Conservation (phyloP, 2,888 invertebrate genomes). For the Corbicula japonica region DNA sequence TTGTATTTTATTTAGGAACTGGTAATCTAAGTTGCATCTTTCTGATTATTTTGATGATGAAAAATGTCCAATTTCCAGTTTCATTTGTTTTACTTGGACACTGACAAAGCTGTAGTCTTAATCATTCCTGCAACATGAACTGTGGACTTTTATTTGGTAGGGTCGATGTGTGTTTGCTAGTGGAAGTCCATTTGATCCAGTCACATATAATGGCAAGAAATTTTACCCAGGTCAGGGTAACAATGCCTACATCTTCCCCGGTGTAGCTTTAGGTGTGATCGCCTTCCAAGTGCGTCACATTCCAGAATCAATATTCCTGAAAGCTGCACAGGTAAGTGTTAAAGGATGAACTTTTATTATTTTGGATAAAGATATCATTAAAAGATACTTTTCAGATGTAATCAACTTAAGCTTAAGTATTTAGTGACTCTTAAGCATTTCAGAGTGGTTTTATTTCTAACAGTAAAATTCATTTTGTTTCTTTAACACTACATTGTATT, state of each 20-base stretch:
- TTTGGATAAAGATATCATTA: no score
- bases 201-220: constrained; percentile 92
- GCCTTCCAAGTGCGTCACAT: constrained; percentile 97
- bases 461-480: no score
- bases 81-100: no score
- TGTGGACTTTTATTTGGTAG: constrained; percentile 89
- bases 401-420: no score
- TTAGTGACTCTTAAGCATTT: no score
- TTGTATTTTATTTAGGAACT: no score
- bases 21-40: not conserved
- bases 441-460: no score
- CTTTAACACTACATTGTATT: no score
- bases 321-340: constrained; percentile 94
- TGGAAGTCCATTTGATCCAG: constrained; percentile 97
- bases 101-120: no score
- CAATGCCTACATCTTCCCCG: constrained; percentile 90
- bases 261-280: constrained; percentile 96
- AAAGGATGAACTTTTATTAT: no score
- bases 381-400: no score
- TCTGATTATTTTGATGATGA: not conserved
- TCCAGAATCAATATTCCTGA: constrained; percentile 96
- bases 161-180: constrained; percentile 97
- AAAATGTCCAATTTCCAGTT: not conserved
- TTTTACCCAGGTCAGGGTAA: constrained; percentile 96
- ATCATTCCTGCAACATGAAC: no score